Evolutionary conservation across 2,888 invertebrate species (phyloP), one percentile per base, ranked within the genome.

Genomic region (Dendrolimus houi): DNA sequence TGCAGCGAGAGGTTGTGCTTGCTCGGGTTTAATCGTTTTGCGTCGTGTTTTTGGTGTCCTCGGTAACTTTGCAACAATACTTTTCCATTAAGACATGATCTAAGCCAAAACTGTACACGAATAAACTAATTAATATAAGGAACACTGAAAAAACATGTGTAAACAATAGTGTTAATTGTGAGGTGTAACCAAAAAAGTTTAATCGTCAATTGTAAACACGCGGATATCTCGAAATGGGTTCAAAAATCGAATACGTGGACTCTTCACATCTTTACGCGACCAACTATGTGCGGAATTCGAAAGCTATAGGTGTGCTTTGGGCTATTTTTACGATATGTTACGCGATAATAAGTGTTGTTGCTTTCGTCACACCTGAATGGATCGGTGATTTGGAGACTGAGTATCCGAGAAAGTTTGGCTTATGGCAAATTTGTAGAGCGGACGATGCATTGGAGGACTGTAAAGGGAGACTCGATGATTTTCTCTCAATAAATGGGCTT

Each of bases 301-400:
- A 96, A 91, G 98, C 98, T 56, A 97, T 99, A 64, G 98, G 98
- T 56, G 98, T 99, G 61, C 92, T 99, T 68, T 99, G 99, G 99
- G 98, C 96, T 63, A 96, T 99, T 78, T 98, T 99, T 87, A 97
- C 98, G 67, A 96, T 99, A 79, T 98, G 98, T 88, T 98, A 97
- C 84, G 97, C 97, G 64, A 98, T 99, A 76, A 97, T 99, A 76
- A 95, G 96, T 73, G 95, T 97, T 68, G 97, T 99, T 47, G 96
- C 98, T 7, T 98, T 99, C 83, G 95, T 99, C 59, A 98, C 98
- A 62, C 98, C 98, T 54, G 96, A 98, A 87, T 96, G 97, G 97
- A 93, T 97, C 62, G 96, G 96, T 10, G 96, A 96, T 85, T 91
- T 95, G 69, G 95, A 95, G 69, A 95, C 96, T 64, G 96, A 96